Conservation (phyloP, 2,797 vertebrate species). For the Acanthopagrus latus region DNA sequence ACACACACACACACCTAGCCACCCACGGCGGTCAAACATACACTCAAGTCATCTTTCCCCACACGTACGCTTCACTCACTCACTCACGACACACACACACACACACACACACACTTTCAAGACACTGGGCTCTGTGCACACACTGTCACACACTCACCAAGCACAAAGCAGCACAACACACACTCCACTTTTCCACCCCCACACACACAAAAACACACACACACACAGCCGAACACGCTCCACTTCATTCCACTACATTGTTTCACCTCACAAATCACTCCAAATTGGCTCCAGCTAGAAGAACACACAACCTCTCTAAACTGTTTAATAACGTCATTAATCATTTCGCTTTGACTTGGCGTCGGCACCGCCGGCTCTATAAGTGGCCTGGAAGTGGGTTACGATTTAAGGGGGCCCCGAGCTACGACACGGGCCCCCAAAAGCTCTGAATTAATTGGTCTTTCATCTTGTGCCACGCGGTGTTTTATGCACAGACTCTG, state of each 20-base stretch:
- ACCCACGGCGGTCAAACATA: background rate
- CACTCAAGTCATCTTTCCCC: background rate
- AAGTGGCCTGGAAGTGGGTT: conserved; percentile 69
- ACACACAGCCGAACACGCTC: conserved; percentile 28
- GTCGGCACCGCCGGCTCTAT: conserved; percentile 35
- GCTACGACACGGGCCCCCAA: conserved; percentile 50
- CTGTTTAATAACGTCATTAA: conserved; percentile 74
- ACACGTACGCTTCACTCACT: background rate
- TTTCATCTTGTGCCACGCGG: conserved; percentile 42
- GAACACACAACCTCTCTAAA: conserved; percentile 65
- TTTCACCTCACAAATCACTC: conserved; percentile 77
- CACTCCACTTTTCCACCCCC: conserved; percentile 13
- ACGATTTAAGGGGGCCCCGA: conserved; percentile 50
- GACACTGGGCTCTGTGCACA: background rate
- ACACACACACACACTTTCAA: conserved; percentile 5
- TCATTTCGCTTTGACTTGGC: conserved; percentile 63
- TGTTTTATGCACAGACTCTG: conserved; percentile 15
- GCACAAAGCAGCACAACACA: background rate
- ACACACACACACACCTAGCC: background rate
- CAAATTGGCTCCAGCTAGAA: conserved; percentile 60
- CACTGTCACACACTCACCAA: conserved; percentile 3
- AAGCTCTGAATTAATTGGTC: conserved; percentile 57
- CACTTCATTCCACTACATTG: conserved; percentile 60
- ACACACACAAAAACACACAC: background rate
- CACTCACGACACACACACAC: conserved; percentile 1